Evolutionary conservation across 2,113 vertebrate species (phyloP), one percentile per base, ranked within the genome.

Genomic region (Grallaria varia): DNA sequence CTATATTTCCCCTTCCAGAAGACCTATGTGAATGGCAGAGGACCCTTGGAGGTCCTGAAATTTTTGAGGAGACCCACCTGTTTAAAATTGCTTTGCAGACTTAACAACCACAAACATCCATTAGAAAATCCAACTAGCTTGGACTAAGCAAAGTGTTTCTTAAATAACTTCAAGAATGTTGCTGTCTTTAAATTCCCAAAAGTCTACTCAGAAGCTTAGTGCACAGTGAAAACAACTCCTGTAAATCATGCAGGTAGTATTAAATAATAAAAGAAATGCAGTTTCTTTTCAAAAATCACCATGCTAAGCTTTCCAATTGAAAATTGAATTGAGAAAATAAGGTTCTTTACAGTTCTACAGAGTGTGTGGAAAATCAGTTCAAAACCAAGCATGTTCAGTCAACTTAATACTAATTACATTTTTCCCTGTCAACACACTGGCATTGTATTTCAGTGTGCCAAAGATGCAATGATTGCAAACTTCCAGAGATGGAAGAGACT

Each of bases 81-180:
- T 63, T 87, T 77, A 75, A 91, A 91, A 95, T 44, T 85, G 75
- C 52, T 96, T 80, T 87, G 35, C 12, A 83, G 64, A 92, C 67
- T 35, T 95, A 67, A 12, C 8, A 96, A 79, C 50, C n/a, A 19
- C 3, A 1, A 87, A 58, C 40, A 52, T 23, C 58, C 68, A 77
- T 90, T 76, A 88, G 82, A 95, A 94, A 60, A 66, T 40, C 74
- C 88, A 94, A 59, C 14, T 45, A 63, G 45, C 45, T 58, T 80
- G 52, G 14, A 49, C 56, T 53, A 91, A 59, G 63, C 7, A 50
- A 69, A 88, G 31, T 16, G 6, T 24, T 85, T 68, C 23, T 74
- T 76, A 68, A 75, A 62, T 42, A 68, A 25, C 31, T 79, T 74
- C 47, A 85, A 77, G 59, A 78, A 58, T 30, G 17, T 10, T 77